Conservation (phyloP, 2,797 vertebrate genomes). For the Chelon auratus region DNA sequence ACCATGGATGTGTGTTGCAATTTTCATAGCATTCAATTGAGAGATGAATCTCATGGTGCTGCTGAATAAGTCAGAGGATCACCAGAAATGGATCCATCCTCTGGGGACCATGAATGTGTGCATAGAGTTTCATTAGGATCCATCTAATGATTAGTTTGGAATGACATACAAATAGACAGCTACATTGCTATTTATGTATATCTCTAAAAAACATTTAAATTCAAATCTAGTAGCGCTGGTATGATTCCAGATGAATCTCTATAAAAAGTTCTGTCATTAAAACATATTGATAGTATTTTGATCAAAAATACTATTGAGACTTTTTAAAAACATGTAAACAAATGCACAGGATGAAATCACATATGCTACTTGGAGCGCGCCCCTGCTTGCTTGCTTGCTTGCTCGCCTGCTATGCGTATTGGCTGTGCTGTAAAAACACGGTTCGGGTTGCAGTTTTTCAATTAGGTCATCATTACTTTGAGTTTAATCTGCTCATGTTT, state of each 20-base stretch:
- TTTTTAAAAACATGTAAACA: slow-evolving; percentile 1
- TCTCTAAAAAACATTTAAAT: too few species aligned
- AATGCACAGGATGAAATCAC: slow-evolving; percentile 3
- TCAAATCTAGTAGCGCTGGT: background rate
- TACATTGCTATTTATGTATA: too few species aligned
- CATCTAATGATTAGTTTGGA: too few species aligned
- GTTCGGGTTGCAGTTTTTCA: slow-evolving; percentile 54
- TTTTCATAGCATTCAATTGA: background rate
- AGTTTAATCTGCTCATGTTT: slow-evolving; percentile 67
- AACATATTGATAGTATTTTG: background rate
- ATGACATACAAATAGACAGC: too few species aligned
- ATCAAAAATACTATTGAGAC: background rate
- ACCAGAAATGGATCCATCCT: background rate
- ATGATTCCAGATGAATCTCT: background rate
- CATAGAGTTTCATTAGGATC: too few species aligned
- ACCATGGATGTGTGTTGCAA: background rate
- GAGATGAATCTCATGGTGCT: background rate
- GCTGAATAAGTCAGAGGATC: background rate
- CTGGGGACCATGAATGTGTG: background rate
- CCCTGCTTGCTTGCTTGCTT: slow-evolving; percentile 4
- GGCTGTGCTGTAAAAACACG: slow-evolving; percentile 44
- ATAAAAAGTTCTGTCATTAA: background rate
- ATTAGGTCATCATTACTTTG: slow-evolving; percentile 68
- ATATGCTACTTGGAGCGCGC: slow-evolving; percentile 14
- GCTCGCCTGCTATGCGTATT: slow-evolving; percentile 53